These are phyloP conservation scores for Conus betulinus DNA, from an alignment of 1,140 invertebrate genomes.

Conservation along the genomic window DNA sequence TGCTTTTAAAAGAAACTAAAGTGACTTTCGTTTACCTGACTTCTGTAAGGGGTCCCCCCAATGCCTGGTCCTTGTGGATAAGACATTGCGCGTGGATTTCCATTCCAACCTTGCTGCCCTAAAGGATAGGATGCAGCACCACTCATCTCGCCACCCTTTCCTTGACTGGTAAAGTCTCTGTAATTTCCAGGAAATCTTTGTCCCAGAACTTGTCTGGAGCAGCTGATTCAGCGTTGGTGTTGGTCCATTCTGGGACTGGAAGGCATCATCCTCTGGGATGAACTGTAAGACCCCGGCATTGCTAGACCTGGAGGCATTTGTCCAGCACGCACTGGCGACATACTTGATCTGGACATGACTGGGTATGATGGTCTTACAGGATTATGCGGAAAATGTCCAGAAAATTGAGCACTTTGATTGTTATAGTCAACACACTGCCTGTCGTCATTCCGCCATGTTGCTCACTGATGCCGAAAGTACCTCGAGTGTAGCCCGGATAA, in stretches of 20 bases:
- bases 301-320: conserved; percentile 54
- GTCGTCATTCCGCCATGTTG: conserved; percentile 66
- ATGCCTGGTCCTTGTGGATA: conserved; percentile 58
- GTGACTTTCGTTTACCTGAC: conserved; percentile 52
- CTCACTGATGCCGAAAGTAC: conserved; percentile 55
- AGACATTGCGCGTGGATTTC: conserved; percentile 58
- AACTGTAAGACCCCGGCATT: conserved; percentile 54
- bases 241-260: conserved; percentile 83
- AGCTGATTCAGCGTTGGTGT: conserved; percentile 94
- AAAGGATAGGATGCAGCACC: conserved; percentile 48
- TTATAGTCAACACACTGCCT: conserved; percentile 61
- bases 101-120: conserved; percentile 60
- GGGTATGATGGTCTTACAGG: conserved; percentile 60
- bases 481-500: conserved; percentile 62
- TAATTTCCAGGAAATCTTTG: conserved; percentile 71
- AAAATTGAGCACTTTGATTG: conserved; percentile 60
- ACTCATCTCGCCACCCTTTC: conserved; percentile 59
- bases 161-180: conserved; percentile 69
- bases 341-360: conserved; percentile 53
- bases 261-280: conserved; percentile 73
- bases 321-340: conserved; percentile 57
- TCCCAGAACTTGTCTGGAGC: conserved; percentile 85
- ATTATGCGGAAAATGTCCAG: conserved; percentile 62
- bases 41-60: conserved; percentile 51
- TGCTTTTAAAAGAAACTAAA: too few relatives aligned